Evolutionary conservation across 2,888 invertebrate species (phyloP).

Genomic region (Rambutsinella grinnellia): DNA sequence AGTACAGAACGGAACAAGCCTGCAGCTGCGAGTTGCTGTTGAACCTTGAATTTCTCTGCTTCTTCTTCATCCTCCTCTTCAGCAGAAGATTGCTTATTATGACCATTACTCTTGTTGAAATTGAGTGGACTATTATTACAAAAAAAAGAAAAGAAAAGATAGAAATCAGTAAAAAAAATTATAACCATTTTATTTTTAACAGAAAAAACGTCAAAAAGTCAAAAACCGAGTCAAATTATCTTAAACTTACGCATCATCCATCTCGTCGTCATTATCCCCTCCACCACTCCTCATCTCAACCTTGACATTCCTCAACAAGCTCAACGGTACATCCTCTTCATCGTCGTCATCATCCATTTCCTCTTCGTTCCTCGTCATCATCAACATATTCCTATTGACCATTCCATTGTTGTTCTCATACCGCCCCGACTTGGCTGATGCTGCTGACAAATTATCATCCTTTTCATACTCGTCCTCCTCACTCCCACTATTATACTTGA

Average conservation of each 20-base stretch:
- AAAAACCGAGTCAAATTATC: no score
- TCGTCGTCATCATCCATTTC: constrained; percentile 1
- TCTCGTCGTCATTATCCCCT: neutral
- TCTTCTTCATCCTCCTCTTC: constrained; percentile 10
- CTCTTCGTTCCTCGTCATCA: neutral
- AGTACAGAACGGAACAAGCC: constrained; percentile 29
- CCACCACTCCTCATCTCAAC: neutral
- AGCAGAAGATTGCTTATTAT: neutral
- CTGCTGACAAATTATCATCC: neutral
- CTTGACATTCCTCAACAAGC: neutral
- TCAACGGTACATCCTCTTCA: constrained; percentile 4
- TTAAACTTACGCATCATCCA: no score
- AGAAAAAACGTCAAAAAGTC: no score
- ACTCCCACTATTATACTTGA: constrained; percentile 29
- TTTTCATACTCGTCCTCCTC: constrained; percentile 17
- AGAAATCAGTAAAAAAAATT: no score
- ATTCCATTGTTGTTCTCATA: neutral
- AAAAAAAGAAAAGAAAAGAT: no score
- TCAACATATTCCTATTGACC: neutral
- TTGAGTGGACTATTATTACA: neutral
- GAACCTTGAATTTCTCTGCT: neutral
- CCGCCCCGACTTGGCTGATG: no score
- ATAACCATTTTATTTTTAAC: no score
- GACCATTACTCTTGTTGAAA: neutral
- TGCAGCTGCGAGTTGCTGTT: neutral